A percentile compares a stretch with the other conserved stretches of the same genome.
These are phyloP conservation scores for Lingula anatina DNA, from an alignment of 2,888 invertebrate genomes.

Conservation along the genomic window DNA sequence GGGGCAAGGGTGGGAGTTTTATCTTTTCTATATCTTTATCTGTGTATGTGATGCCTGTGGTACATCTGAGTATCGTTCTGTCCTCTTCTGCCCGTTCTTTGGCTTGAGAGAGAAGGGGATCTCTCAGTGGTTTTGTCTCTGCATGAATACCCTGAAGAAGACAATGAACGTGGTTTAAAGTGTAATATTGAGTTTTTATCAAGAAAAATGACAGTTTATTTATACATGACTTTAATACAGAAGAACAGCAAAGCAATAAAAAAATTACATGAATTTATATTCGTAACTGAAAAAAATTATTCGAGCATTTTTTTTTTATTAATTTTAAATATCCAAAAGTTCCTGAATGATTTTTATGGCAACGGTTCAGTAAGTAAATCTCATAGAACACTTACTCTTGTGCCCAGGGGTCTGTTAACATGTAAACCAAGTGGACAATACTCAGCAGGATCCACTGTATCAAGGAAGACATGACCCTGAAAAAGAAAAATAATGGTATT, in stretches of 20 bases:
- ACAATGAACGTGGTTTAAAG: too few species aligned
- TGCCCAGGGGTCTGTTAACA: slow-evolving; percentile 36
- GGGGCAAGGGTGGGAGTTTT: slow-evolving; percentile 38
- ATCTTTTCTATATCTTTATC: slow-evolving; percentile 38
- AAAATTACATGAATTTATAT: too few species aligned
- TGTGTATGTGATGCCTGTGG: slow-evolving; percentile 37
- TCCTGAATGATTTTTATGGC: too few species aligned
- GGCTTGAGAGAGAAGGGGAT: slow-evolving; percentile 39
- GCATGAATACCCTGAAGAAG: slow-evolving; percentile 21
- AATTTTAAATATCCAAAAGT: too few species aligned
- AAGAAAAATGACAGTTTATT: too few species aligned
- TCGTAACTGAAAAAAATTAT: too few species aligned
- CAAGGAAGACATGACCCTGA: slow-evolving; percentile 48
- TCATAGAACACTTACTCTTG: too few species aligned
- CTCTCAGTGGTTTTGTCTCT: slow-evolving; percentile 27
- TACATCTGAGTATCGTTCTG: slow-evolving; percentile 33
- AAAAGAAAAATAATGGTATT: slow-evolving; percentile 1
- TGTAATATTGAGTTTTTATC: too few species aligned
- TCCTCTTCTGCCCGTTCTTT: slow-evolving; percentile 36
- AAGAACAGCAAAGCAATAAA: too few species aligned
- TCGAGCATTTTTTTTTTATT: too few species aligned
- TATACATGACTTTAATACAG: too few species aligned
- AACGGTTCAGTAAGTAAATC: too few species aligned
- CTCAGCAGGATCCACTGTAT: slow-evolving; percentile 43
- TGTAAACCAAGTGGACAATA: slow-evolving; percentile 44